These are phyloP conservation scores for Dunckerocampus dactyliophorus DNA, from an alignment of 2,113 vertebrate genomes.

Conservation along the genomic window DNA sequence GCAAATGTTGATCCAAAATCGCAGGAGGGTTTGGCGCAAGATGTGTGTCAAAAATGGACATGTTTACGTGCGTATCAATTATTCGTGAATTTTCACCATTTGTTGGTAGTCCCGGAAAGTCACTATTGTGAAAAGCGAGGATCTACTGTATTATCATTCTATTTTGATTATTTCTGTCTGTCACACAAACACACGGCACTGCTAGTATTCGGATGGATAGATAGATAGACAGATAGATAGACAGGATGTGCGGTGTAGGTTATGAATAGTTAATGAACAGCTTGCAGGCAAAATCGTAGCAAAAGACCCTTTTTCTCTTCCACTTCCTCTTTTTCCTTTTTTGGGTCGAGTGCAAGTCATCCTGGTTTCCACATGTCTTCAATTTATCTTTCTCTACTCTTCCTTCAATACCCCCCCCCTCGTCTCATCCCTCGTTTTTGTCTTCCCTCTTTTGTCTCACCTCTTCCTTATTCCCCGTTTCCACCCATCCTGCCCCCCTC, in stretches of 20 bases:
- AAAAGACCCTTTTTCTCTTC: constrained; percentile 51
- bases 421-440: constrained; percentile 10
- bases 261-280: constrained; percentile 76
- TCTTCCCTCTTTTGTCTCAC: constrained; percentile 11
- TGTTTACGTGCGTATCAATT: too few relatives aligned
- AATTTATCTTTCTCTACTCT: constrained; percentile 41
- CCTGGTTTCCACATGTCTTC: constrained; percentile 50
- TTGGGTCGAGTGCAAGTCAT: constrained; percentile 51
- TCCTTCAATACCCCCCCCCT: constrained; percentile 15
- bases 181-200: too few relatives aligned
- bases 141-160: too few relatives aligned
- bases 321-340: constrained; percentile 35
- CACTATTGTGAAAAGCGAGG: too few relatives aligned
- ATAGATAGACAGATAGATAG: constrained; percentile 45
- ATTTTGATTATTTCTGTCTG: too few relatives aligned
- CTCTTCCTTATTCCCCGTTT: constrained; percentile 26
- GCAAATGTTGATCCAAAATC: too few relatives aligned
- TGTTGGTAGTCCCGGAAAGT: too few relatives aligned
- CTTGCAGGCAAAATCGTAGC: constrained; percentile 66
- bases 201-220: too few relatives aligned
- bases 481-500: constrained; percentile 33
- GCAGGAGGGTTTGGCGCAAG: too few relatives aligned
- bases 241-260: constrained; percentile 57
- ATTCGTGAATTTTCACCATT: too few relatives aligned
- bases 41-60: too few relatives aligned